phyloP scores from a whole-genome alignment of 2,113 vertebrate genomes.

The Halcyon senegalensis region DNA sequence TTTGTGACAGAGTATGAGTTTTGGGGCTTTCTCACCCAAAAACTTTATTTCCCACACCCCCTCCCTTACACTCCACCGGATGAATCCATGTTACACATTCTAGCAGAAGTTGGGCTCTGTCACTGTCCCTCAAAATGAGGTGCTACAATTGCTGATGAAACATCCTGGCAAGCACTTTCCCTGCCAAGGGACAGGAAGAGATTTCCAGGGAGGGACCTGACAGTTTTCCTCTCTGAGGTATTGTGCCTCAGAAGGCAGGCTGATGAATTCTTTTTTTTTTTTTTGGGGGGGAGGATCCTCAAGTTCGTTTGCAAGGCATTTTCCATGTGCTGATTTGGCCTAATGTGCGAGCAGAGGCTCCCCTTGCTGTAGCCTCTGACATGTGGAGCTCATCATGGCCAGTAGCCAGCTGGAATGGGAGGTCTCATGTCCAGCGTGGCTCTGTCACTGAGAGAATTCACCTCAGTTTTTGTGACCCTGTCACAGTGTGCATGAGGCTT shows the following conservation, averaged over 20 bases:
- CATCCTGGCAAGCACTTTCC: background rate
- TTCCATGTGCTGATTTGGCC: background rate
- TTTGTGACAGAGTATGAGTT: background rate
- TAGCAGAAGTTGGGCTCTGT: background rate
- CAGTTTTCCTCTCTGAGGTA: background rate
- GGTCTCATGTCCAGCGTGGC: background rate
- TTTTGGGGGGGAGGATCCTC: background rate
- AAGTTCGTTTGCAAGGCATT: background rate
- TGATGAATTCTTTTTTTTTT: background rate
- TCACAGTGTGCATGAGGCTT: background rate
- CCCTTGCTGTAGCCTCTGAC: background rate
- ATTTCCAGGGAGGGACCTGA: background rate
- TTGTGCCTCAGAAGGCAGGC: background rate
- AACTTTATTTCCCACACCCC: background rate
- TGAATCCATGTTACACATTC: background rate
- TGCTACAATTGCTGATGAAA: background rate
- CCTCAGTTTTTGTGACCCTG: background rate
- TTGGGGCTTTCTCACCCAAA: background rate
- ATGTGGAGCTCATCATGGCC: background rate
- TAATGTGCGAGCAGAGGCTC: fast-evolving
- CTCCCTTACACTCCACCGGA: fast-evolving
- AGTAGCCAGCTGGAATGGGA: background rate
- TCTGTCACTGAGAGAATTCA: background rate
- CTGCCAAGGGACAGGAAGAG: background rate
- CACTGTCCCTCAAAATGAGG: background rate